phyloP scores from a whole-genome alignment of 2,113 vertebrate genomes.

The Erythrocercus mccallii region DNA sequence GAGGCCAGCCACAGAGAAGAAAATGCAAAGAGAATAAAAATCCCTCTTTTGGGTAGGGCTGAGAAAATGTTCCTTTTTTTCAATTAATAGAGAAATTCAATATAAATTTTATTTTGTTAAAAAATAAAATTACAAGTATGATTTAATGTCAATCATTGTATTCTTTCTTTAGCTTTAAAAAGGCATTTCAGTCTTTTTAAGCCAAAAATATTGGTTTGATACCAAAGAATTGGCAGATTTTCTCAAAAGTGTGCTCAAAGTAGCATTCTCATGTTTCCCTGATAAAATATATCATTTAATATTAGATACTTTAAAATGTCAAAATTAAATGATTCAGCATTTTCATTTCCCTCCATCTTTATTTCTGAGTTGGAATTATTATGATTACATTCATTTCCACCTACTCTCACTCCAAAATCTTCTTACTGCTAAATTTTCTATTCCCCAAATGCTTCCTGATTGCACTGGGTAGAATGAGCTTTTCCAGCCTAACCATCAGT shows the following conservation, averaged over 20 bases:
- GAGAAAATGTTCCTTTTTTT: not conserved
- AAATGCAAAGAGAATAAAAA: not conserved
- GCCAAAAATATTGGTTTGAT: not conserved
- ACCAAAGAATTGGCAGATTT: not conserved
- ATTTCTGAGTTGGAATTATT: not conserved
- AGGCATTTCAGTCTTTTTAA: not conserved
- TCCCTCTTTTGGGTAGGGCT: accelerated
- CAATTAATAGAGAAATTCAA: not conserved
- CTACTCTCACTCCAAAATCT: not conserved
- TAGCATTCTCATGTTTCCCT: not conserved
- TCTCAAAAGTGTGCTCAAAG: not conserved
- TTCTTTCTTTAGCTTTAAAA: not conserved
- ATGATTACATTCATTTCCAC: not conserved
- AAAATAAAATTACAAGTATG: not conserved
- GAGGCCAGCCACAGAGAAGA: not conserved
- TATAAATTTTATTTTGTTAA: not conserved
- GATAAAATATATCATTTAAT: not conserved
- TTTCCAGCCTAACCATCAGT: not conserved
- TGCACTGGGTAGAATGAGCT: accelerated
- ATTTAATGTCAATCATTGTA: not conserved
- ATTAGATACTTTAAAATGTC: not conserved
- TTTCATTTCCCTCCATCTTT: not conserved
- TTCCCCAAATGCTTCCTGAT: not conserved
- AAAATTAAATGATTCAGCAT: not conserved
- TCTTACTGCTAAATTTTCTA: not conserved